Base-by-base conservation (phyloP, 1,140 invertebrate genomes). In the Heliothis subflexa region DNA sequence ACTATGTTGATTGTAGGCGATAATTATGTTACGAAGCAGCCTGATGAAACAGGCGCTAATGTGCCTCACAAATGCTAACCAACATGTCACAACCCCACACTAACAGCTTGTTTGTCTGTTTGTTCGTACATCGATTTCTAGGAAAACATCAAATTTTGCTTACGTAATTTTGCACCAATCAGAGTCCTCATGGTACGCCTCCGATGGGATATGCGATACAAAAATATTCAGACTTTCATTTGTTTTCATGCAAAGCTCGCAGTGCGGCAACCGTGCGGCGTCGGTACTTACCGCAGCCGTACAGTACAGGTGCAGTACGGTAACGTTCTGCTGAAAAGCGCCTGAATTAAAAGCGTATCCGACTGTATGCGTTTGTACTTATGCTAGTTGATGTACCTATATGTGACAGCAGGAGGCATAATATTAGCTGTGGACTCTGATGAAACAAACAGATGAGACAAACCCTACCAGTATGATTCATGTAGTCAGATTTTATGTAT, bases 41-140 rank as follows among this genome's bases (percentile, higher is more conserved):
- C 21, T 57, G 61, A 64, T 64, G 61, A 64, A 64, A 47, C 61
- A 47, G 45, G 61, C 40, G 61, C 40, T 64, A 47, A 47, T n/a
- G 28, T 62, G 33, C 3, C 1, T 64, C 61, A 10, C 3, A 28
- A 47, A n/a, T 16, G 61, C 61, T 64, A 64, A 47, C 61, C n/a
- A 10, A 5, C 33, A 7, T 4, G 33, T 16, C 59, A n/a, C 28
- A 62, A n/a, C 10, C n/a, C 10, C 14, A 16, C 59, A 62, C 25
- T 14, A n/a, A 11, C 18, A 40, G 28, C 61, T n/a, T 18, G 40
- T 9, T 25, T 12, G 18, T 57, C n/a, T 21, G 54, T 57, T 21
- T 12, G 16, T 57, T 40, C 33, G 33, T 40, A 9, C 33, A 40
- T 9, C 33, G 33, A 40, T 40, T 40, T 40, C 33, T 40, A 40